These are phyloP conservation scores for Scleropages formosus DNA, from an alignment of 2,797 vertebrate species.

Conservation along the genomic window DNA sequence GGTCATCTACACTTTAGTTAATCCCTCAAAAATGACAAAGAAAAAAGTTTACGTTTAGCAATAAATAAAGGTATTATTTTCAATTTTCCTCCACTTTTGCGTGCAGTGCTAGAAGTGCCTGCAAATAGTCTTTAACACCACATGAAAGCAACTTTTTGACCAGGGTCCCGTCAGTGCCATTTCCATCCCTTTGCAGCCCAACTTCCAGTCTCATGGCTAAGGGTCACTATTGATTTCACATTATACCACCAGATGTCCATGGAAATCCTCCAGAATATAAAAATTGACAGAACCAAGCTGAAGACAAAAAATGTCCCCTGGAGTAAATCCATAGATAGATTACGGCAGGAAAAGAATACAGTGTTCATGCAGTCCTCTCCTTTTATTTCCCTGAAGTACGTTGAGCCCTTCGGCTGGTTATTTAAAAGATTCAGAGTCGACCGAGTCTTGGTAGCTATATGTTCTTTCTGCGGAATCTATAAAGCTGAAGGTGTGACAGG, in stretches of 20 bases:
- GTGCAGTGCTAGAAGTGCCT: background rate
- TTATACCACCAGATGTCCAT: background rate
- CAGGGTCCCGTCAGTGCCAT: background rate
- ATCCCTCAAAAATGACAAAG: background rate
- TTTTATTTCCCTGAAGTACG: background rate
- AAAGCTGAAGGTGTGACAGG: slow-evolving; percentile 33
- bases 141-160: background rate
- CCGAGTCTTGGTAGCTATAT: slow-evolving; percentile 39
- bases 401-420: slow-evolving; percentile 47
- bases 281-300: background rate
- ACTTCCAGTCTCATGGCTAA: slow-evolving; percentile 5
- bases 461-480: slow-evolving; percentile 51
- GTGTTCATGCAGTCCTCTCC: background rate
- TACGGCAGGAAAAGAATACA: slow-evolving; percentile 23
- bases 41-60: background rate
- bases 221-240: background rate
- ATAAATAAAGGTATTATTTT: too few species aligned
- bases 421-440: slow-evolving; percentile 45
- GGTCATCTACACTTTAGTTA: background rate
- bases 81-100: background rate
- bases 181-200: background rate
- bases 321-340: slow-evolving; percentile 22
- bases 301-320: background rate
- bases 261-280: background rate
- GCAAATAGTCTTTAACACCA: background rate